A percentile compares a stretch with the other conserved stretches of the same genome.
phyloP scores from a whole-genome alignment of 2,888 invertebrate genomes.

The Ametastegia equiseti region DNA sequence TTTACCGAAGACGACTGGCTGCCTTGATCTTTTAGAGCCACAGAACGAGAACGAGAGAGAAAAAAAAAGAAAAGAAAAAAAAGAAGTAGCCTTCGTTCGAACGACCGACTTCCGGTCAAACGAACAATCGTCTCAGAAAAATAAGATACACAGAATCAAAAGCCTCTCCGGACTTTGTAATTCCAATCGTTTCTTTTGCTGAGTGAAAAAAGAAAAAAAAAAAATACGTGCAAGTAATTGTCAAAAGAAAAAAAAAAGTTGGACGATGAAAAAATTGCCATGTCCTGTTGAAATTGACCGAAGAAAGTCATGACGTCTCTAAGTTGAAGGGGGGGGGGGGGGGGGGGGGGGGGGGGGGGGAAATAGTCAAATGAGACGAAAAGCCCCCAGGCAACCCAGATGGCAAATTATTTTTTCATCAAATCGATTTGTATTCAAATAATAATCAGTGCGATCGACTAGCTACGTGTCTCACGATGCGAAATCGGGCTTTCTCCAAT shows the following conservation, averaged over 20 bases:
- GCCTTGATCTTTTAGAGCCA: neutral
- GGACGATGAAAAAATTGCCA: too few species aligned
- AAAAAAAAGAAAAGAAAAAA: neutral
- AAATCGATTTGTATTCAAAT: neutral
- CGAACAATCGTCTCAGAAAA: neutral
- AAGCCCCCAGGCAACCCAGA: too few species aligned
- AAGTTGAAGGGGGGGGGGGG: too few species aligned
- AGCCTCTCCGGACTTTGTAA: neutral
- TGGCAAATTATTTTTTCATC: neutral
- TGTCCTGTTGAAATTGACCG: too few species aligned
- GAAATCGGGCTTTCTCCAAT: neutral
- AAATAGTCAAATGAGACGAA: too few species aligned
- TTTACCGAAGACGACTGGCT: neutral
- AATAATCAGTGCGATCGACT: neutral
- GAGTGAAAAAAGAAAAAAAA: neutral
- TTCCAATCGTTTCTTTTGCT: neutral
- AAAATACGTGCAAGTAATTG: too few species aligned
- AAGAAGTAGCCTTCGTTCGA: neutral
- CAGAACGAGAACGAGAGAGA: neutral
- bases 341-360: too few species aligned
- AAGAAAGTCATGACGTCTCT: too few species aligned
- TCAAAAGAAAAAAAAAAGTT: too few species aligned
- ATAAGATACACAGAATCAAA: constrained; percentile 22
- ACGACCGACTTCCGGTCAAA: constrained; percentile 15
- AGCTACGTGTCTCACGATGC: neutral